Evolutionary conservation across 1,140 invertebrate species (phyloP).

Genomic region (Glossosoma conforme): DNA sequence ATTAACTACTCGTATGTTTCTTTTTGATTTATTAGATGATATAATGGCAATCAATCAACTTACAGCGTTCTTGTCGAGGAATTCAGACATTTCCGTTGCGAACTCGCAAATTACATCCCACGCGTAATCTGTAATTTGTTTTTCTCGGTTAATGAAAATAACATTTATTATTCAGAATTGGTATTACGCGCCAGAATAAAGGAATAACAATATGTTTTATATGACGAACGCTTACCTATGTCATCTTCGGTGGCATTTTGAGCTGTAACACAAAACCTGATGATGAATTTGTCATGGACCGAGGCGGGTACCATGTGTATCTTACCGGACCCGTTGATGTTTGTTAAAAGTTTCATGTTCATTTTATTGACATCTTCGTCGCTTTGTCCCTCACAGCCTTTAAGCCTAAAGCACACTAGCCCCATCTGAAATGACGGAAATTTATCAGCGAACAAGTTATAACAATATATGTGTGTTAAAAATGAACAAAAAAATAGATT

Average conservation of each 20-base stretch:
- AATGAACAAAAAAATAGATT: conserved; percentile 27
- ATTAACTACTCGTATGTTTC: too few relatives aligned
- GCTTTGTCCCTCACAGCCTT: conserved; percentile 67
- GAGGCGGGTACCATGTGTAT: conserved; percentile 96
- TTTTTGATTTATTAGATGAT: too few relatives aligned
- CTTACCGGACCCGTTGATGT: conserved; percentile 93
- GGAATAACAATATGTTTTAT: too few relatives aligned
- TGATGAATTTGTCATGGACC: conserved; percentile 86
- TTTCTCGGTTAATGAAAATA: too few relatives aligned
- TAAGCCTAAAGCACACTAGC: conserved; percentile 77
- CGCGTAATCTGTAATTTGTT: conserved; percentile 72
- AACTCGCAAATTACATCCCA: conserved; percentile 87
- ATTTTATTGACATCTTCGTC: conserved; percentile 54
- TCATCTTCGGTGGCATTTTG: conserved; percentile 86
- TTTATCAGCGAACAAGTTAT: too few relatives aligned
- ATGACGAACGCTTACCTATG: conserved; percentile 59
- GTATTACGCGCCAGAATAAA: too few relatives aligned
- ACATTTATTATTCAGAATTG: too few relatives aligned
- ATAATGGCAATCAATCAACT: too few relatives aligned
- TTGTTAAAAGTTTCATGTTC: conserved; percentile 90
- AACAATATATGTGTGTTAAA: conserved; percentile 1
- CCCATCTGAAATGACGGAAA: conserved; percentile 63
- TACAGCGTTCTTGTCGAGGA: conserved; percentile 54
- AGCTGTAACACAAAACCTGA: conserved; percentile 92
- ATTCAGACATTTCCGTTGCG: conserved; percentile 75